Evolutionary conservation across 2,797 vertebrate species (phyloP), one percentile per base, ranked within the genome.

Genomic region (Lithobates pipiens): DNA sequence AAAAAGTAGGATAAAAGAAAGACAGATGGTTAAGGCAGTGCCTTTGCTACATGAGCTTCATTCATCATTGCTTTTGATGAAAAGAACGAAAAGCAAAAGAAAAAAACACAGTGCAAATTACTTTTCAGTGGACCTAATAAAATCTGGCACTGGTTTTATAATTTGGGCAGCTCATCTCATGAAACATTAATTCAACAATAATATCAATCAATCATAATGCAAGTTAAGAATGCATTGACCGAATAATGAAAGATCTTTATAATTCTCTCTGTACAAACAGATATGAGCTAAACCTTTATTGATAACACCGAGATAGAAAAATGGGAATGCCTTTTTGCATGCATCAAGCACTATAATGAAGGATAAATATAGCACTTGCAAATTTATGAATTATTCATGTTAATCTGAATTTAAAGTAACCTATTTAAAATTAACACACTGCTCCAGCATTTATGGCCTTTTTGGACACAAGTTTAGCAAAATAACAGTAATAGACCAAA

Each of bases 1-100:
- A 86, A n/a, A 90, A 85, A 71, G 36, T 78, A 88, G 72, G 10
- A 88, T 82, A 82, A 42, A 88, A 80, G 87, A 84, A 80, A 70
- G 16, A 76, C 81, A 85, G 46, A 54, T 79, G 68, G 42, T 80
- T 82, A 6, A 71, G 0, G 50, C 76, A 88, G 57, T 68, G 88
- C 71, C 67, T 86, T 76, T 44, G 70, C 69, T 67, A 42, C 65
- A 65, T 76, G 73, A 72, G 81, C 63, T 77, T 76, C 27, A 65
- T 71, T 81, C 46, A 77, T 76, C 79, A 63, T n/a, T 5, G 50
- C 79, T 72, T 86, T 76, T 86, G 78, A 86, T 86, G 78, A 86
- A 86, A 86, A 72, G 13, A 86, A 77, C 82, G 39, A 82, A 77
- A 86, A 76, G 72, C 63, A 34, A 71, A 77, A 76, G 34, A 72